Conservation (phyloP, 1,140 invertebrate genomes). For the Mya arenaria region DNA sequence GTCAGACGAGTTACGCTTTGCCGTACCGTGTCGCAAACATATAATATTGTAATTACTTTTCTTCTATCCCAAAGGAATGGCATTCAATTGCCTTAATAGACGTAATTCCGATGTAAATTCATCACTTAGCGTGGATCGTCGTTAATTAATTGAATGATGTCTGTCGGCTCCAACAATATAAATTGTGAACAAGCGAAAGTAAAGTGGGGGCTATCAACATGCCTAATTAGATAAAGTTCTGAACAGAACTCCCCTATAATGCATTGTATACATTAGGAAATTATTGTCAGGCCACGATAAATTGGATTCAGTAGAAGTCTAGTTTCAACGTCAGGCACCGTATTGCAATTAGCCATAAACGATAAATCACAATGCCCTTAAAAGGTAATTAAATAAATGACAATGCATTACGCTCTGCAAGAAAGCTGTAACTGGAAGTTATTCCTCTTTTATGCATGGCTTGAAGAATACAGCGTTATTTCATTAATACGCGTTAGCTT, state of each 20-base stretch:
- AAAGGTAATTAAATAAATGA: no score
- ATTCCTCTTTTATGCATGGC: no score
- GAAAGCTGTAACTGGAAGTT: no score
- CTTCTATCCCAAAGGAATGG: conserved; percentile 50
- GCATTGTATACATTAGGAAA: conserved; percentile 49
- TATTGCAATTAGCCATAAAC: no score
- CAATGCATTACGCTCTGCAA: no score
- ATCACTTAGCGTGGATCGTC: conserved; percentile 52
- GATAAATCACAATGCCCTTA: no score
- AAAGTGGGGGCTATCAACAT: neutral
- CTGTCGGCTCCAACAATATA: conserved; percentile 40
- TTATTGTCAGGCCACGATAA: no score
- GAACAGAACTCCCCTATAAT: conserved; percentile 22
- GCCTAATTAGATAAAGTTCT: conserved; percentile 25
- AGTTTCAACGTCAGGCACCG: no score
- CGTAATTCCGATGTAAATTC: conserved; percentile 51
- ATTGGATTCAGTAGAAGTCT: no score
- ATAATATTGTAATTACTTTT: conserved; percentile 60
- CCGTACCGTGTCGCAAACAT: conserved; percentile 41
- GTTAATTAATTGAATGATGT: conserved; percentile 57
- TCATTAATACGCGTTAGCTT: no score
- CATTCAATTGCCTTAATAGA: conserved; percentile 59
- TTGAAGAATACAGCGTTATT: no score
- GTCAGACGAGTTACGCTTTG: conserved; percentile 36
- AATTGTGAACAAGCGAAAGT: conserved; percentile 45